Evolutionary conservation across 2,888 invertebrate species (phyloP).

Genomic region (Azorinus chamasolen): DNA sequence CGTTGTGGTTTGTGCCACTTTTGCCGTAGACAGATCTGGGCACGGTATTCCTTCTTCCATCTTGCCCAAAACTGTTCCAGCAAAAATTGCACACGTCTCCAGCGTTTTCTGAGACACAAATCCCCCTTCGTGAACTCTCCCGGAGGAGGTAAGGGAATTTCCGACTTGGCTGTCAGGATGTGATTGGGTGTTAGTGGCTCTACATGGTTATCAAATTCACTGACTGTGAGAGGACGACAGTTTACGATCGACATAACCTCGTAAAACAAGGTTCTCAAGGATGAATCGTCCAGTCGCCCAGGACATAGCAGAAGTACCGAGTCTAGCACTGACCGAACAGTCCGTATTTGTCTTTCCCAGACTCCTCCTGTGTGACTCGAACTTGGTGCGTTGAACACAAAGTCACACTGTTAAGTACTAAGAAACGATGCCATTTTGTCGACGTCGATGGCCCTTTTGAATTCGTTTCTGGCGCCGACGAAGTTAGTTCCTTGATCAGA

Average conservation of each 20-base stretch:
- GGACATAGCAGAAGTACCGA: constrained; percentile 39
- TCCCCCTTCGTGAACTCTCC: constrained; percentile 48
- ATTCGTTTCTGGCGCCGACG: constrained; percentile 67
- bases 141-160: constrained; percentile 42
- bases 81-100: constrained; percentile 38
- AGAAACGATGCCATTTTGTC: constrained; percentile 34
- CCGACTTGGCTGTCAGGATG: constrained; percentile 42
- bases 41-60: constrained; percentile 30
- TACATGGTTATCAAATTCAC: constrained; percentile 34
- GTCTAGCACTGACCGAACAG: constrained; percentile 62
- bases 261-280: constrained; percentile 41
- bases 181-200: constrained; percentile 57
- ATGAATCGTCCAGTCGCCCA: constrained; percentile 40
- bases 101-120: constrained; percentile 30
- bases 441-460: constrained; percentile 18
- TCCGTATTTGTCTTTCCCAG: constrained; percentile 70
- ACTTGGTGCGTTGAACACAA: constrained; percentile 46
- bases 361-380: constrained; percentile 63
- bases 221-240: constrained; percentile 39
- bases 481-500: constrained; percentile 74
- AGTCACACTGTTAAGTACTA: constrained; percentile 34
- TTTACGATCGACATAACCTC: constrained; percentile 44
- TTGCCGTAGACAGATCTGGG: constrained; percentile 7
- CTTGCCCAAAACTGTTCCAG: constrained; percentile 39
- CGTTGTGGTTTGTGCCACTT: constrained; percentile 35